Evolutionary conservation across 2,113 vertebrate genomes (phyloP), one percentile per base, ranked within the genome.

Genomic region (Pangasianodon hypophthalmus): DNA sequence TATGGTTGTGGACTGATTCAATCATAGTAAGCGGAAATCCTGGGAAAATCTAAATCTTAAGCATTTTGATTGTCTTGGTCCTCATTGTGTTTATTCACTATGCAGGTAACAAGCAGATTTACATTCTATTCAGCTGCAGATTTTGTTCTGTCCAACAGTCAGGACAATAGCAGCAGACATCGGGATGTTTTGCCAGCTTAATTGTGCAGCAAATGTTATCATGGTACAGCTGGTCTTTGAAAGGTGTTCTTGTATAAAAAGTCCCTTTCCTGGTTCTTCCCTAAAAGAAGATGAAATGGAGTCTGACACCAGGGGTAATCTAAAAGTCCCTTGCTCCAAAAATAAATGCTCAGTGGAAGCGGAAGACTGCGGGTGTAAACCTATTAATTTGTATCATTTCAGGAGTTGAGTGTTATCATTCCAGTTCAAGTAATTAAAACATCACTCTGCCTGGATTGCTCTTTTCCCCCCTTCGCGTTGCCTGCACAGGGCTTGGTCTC

Each of bases 401-500:
- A 87, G 88, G 92, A 88, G 85, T 93, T 93, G 89, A 92, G 91
- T 90, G 93, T 93, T 94, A 95, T 95, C 94, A 92, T 92, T 95
- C 91, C 90, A 94, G 93, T 94, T 94, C 93, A 92, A 94, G 94
- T 96, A 96, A 96, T 96, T 96, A 96, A 96, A 95, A 96, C 94
- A 95, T 95, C 94, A 94, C 91, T 94, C 89, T 91, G 92, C 94
- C 93, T 93, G 94, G 96, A 95, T 94, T 95, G 96, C 92, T 91
- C 92, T 88, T 93, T 13, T 46, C 46, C 32, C 32, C 48, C 77
- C 52, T 56, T 64, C 93, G 89, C 88, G 81, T 90, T 90, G 91
- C 90, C 95, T 94, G 94, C 94, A 94, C 96, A 95, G 93, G 94
- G 94, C 93, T 94, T 94, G 95, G 96, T 97, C 97, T 97, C 95